A percentile compares a stretch with the other conserved stretches of the same genome.
These are phyloP conservation scores for Taxidea taxus DNA, from an alignment of 2,113 vertebrate genomes.

Conservation along the genomic window DNA sequence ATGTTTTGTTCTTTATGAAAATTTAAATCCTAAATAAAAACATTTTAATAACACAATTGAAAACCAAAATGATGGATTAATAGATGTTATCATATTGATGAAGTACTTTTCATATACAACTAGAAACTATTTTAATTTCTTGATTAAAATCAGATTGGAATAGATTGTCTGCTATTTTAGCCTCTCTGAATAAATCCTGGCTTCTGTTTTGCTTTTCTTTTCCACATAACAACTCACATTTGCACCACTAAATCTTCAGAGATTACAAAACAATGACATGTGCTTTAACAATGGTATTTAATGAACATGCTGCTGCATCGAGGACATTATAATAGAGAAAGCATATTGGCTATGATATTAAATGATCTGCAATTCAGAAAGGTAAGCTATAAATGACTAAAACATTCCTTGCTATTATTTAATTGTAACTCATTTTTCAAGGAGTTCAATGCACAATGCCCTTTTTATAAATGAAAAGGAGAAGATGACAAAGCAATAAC, in stretches of 20 bases:
- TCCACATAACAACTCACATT: not conserved
- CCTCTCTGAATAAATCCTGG: not conserved
- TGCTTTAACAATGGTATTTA: not conserved
- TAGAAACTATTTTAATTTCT: not conserved
- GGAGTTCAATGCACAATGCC: not conserved
- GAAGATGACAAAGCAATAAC: not conserved
- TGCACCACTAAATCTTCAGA: not conserved
- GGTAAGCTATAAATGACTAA: not conserved
- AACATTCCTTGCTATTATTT: not conserved
- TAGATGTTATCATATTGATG: not conserved
- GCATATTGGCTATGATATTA: not conserved
- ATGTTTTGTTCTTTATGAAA: not conserved
- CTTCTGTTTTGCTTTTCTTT: not conserved
- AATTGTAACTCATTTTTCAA: not conserved
- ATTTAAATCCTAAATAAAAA: not conserved
- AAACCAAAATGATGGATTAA: not conserved
- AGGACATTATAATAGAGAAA: not conserved
- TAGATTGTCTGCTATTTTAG: not conserved
- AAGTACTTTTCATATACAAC: not conserved
- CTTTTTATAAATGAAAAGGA: not conserved
- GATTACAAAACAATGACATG: not conserved
- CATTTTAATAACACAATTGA: not conserved
- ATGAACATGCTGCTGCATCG: not conserved
- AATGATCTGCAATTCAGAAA: not conserved
- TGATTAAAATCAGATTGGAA: not conserved